These are phyloP conservation scores for Drosophila dives DNA, from an alignment of 2,888 invertebrate species.

Conservation along the genomic window DNA sequence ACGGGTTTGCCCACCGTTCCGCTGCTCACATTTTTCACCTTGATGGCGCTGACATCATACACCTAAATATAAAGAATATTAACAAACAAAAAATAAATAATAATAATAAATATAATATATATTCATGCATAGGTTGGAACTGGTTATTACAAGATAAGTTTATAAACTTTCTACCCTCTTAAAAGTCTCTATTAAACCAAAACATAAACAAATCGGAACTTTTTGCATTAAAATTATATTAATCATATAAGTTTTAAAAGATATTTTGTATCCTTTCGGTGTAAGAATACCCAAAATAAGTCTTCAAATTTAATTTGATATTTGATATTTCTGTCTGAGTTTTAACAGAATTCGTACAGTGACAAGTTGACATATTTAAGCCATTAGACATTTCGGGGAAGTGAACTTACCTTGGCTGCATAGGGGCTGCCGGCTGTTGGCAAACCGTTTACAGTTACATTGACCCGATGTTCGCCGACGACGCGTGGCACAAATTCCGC, in stretches of 20 bases:
- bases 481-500: constrained; percentile 96
- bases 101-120: no score
- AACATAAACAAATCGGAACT: not conserved
- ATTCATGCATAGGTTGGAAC: no score
- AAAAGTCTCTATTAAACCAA: not conserved
- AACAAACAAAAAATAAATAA: no score
- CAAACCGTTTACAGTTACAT: constrained; percentile 92
- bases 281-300: not conserved
- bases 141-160: not conserved
- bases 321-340: not conserved
- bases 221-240: not conserved
- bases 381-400: not conserved
- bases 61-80: constrained; percentile 86
- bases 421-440: constrained; percentile 97
- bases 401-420: constrained; percentile 90
- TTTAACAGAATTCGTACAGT: not conserved
- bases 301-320: not conserved
- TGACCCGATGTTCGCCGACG: constrained; percentile 96
- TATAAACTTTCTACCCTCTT: not conserved
- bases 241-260: not conserved
- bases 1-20: constrained; percentile 96
- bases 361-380: not conserved
- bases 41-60: constrained; percentile 96
- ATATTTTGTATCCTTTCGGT: not conserved
- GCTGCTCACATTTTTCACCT: constrained; percentile 95